A percentile compares a stretch with the other conserved stretches of the same genome.
phyloP scores from a whole-genome alignment of 2,888 invertebrate genomes.

The Hypercompe scribonia region DNA sequence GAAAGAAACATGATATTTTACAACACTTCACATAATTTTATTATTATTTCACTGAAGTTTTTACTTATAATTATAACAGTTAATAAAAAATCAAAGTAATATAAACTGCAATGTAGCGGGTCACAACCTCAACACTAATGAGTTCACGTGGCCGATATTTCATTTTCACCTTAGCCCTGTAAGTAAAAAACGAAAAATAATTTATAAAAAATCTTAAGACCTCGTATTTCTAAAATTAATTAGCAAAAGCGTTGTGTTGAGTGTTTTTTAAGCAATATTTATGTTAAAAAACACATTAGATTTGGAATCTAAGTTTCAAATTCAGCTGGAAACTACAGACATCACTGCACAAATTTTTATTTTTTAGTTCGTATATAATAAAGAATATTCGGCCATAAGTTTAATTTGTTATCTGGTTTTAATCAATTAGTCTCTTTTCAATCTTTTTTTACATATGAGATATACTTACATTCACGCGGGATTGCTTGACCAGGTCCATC shows the following conservation, averaged over 20 bases:
- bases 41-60: neutral
- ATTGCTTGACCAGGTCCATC: neutral
- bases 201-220: neutral
- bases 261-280: no score
- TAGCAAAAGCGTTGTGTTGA: neutral
- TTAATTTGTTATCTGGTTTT: no score
- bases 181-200: neutral
- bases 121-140: neutral
- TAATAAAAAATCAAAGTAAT: neutral
- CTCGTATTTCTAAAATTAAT: neutral
- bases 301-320: no score
- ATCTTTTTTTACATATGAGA: neutral
- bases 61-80: neutral
- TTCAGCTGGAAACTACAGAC: no score
- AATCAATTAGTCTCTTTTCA: no score
- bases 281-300: no score
- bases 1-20: neutral
- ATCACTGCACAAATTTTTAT: no score
- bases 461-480: neutral
- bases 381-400: no score
- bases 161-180: constrained; percentile 6
- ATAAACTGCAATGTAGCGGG: neutral
- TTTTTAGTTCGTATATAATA: no score
- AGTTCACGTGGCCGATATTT: neutral
- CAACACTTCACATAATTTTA: neutral